Percentiles rank a stretch among this genome's conserved stretches.
Evolutionary conservation across 2,888 invertebrate genomes (phyloP).

Genomic region (Tipula confusa): DNA sequence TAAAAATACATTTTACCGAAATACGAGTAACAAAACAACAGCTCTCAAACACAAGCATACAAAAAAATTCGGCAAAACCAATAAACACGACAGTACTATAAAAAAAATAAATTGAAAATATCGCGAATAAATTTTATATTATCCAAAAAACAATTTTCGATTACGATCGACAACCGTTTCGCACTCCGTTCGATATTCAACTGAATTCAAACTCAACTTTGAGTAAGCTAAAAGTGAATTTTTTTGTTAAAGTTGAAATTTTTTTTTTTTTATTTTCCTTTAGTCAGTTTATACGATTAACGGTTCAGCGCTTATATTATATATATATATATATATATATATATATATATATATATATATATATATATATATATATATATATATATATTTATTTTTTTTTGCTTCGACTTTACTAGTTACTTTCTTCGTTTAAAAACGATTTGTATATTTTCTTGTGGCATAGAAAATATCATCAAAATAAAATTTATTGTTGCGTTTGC

Average conservation of each 20-base stretch:
- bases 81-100: neutral
- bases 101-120: neutral
- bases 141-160: neutral
- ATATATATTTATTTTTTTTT: too few relatives aligned
- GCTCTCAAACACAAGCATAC: neutral
- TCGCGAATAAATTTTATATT: neutral
- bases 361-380: too few relatives aligned
- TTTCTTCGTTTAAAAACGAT: neutral
- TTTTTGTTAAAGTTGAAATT: neutral
- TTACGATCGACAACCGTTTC: neutral
- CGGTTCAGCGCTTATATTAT: too few relatives aligned
- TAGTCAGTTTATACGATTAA: conserved; percentile 4
- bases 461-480: neutral
- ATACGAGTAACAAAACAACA: too few relatives aligned
- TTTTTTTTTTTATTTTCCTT: neutral
- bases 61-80: neutral
- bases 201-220: neutral
- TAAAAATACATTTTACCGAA: conserved; percentile 14
- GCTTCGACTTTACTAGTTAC: too few relatives aligned
- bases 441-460: neutral
- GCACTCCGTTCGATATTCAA: neutral
- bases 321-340: too few relatives aligned
- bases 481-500: neutral
- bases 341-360: too few relatives aligned
- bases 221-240: neutral